These are phyloP conservation scores for Hippocampus comes DNA, from an alignment of 2,113 vertebrate species.

Conservation along the genomic window DNA sequence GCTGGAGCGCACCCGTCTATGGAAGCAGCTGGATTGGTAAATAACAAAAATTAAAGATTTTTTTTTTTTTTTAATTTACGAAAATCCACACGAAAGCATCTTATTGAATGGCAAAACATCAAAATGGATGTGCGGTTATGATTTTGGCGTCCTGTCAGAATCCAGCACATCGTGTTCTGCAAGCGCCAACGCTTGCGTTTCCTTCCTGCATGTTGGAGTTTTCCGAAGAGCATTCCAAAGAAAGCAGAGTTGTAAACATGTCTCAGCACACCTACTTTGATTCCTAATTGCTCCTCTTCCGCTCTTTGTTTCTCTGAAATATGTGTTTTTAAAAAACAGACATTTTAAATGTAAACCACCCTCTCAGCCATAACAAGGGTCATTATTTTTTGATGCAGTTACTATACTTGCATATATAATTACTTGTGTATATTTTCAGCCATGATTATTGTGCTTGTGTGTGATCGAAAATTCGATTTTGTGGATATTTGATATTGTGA, in stretches of 20 bases:
- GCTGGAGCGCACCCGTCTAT: constrained; percentile 57
- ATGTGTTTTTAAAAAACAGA: neutral
- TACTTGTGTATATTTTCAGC: too few relatives aligned
- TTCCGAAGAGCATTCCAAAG: neutral
- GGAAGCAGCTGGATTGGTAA: constrained; percentile 64
- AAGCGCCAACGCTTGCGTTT: constrained; percentile 2
- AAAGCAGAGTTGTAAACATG: neutral
- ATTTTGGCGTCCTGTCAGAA: neutral
- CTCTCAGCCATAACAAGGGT: too few relatives aligned
- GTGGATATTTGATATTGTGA: neutral
- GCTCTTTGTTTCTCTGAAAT: neutral
- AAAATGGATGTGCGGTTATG: neutral
- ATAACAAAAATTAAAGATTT: neutral
- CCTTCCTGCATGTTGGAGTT: constrained; percentile 17
- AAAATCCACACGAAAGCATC: neutral
- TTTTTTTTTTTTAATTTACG: neutral
- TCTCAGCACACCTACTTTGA: neutral
- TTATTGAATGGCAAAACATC: neutral
- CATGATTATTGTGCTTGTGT: neutral
- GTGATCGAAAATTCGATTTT: neutral
- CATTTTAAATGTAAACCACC: too few relatives aligned
- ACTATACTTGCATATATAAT: too few relatives aligned
- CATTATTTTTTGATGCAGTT: too few relatives aligned
- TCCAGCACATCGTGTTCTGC: neutral
- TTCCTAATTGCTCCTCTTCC: neutral